Conservation (phyloP, 2,888 invertebrate species). For the Alviniconcha strummeri region DNA sequence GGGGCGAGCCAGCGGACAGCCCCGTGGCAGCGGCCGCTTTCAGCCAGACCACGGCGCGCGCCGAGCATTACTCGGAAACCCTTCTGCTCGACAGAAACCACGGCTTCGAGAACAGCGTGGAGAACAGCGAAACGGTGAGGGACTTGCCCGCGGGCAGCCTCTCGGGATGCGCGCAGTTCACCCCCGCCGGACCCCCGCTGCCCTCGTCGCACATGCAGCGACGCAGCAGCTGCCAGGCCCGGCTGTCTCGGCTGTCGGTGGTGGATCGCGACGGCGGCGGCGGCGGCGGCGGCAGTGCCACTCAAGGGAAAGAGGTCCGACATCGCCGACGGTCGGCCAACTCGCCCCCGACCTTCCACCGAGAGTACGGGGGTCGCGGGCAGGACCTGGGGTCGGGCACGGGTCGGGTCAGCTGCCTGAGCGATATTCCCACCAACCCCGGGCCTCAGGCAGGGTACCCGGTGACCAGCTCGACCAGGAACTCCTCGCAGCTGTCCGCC, state of each 20-base stretch:
- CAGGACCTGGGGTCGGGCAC: constrained; percentile 14
- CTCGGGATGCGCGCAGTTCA: background rate
- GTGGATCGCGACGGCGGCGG: background rate
- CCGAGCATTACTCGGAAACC: background rate
- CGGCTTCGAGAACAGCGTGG: background rate
- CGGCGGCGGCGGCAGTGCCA: background rate
- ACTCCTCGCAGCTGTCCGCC: background rate
- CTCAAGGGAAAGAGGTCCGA: background rate
- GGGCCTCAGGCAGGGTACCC: constrained; percentile 21
- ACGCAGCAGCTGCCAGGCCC: constrained; percentile 22
- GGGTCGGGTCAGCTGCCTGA: constrained; percentile 26
- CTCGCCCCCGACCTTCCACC: constrained; percentile 29
- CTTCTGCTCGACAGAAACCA: constrained; percentile 1
- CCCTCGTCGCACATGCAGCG: constrained; percentile 1
- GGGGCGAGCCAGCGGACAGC: background rate
- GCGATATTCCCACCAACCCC: constrained; percentile 26
- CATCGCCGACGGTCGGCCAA: constrained; percentile 28
- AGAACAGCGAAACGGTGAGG: background rate
- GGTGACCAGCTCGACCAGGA: constrained; percentile 19
- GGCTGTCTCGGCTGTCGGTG: background rate
- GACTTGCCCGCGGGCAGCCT: background rate
- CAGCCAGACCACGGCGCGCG: background rate
- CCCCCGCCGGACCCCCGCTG: background rate
- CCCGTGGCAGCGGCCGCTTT: background rate
- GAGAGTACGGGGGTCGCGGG: constrained; percentile 12